Percentiles rank a stretch among this genome's conserved stretches.
phyloP scores from a whole-genome alignment of 2,888 invertebrate species.

The Hermaeophaga mercurialis region DNA sequence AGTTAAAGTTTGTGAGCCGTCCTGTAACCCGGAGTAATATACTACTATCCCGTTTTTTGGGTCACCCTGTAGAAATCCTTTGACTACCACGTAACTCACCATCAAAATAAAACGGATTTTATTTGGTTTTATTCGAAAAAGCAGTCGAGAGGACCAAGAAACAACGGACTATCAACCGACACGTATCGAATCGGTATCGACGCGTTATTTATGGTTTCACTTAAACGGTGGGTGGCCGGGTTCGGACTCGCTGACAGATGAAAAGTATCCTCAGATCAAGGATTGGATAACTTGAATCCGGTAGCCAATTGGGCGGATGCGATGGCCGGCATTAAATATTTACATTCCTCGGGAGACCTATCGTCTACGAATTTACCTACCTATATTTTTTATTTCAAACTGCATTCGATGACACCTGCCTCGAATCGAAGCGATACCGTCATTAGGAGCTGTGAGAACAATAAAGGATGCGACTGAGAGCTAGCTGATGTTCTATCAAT shows the following conservation, averaged over 20 bases:
- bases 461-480: conserved; percentile 21
- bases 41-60: too few species aligned
- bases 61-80: neutral
- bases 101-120: conserved; percentile 7
- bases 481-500: conserved; percentile 24
- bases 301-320: conserved; percentile 58
- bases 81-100: neutral
- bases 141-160: conserved; percentile 43
- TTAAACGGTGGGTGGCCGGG: conserved; percentile 56
- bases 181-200: conserved; percentile 52
- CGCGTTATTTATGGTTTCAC: conserved; percentile 56
- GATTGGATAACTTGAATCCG: conserved; percentile 59
- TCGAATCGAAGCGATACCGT: conserved; percentile 20
- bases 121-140: conserved; percentile 51
- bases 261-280: conserved; percentile 59
- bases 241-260: conserved; percentile 56
- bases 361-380: conserved; percentile 41
- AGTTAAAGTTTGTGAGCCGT: too few species aligned
- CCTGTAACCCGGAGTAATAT: too few species aligned
- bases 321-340: conserved; percentile 48
- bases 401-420: conserved; percentile 16
- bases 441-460: conserved; percentile 30
- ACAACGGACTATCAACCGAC: conserved; percentile 34
- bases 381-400: conserved; percentile 33
- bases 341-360: conserved; percentile 40